Evolutionary conservation across 2,797 vertebrate species (phyloP).

Genomic region (Pantherophis vulpinus): DNA sequence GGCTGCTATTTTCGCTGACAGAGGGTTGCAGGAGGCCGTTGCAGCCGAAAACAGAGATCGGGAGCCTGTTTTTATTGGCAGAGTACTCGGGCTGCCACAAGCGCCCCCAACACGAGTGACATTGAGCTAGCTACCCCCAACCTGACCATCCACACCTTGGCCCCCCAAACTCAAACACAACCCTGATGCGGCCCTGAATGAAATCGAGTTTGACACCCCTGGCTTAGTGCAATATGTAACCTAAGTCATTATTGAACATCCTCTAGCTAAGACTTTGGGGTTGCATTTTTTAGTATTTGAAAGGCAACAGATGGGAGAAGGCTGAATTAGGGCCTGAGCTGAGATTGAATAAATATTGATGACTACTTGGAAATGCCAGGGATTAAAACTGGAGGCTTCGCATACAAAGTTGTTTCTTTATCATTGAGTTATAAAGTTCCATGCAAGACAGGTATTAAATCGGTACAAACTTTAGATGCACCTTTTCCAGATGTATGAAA

Average conservation of each 20-base stretch:
- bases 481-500: not conserved
- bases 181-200: no score
- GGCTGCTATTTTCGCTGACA: no score
- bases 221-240: not conserved
- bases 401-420: not conserved
- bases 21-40: no score
- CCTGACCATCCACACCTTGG: no score
- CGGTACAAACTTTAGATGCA: not conserved
- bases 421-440: not conserved
- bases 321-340: not conserved
- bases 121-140: no score
- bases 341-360: not conserved
- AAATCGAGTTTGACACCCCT: no score
- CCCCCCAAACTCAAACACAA: no score
- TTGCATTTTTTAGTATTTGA: not conserved
- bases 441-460: not conserved
- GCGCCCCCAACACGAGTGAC: no score
- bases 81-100: no score
- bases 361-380: not conserved
- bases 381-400: not conserved
- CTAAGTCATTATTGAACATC: not conserved
- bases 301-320: not conserved
- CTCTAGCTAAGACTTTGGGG: not conserved
- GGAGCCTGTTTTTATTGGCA: no score
- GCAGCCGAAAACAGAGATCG: no score